phyloP scores from a whole-genome alignment of 2,888 invertebrate species.

The Acleris cristana region DNA sequence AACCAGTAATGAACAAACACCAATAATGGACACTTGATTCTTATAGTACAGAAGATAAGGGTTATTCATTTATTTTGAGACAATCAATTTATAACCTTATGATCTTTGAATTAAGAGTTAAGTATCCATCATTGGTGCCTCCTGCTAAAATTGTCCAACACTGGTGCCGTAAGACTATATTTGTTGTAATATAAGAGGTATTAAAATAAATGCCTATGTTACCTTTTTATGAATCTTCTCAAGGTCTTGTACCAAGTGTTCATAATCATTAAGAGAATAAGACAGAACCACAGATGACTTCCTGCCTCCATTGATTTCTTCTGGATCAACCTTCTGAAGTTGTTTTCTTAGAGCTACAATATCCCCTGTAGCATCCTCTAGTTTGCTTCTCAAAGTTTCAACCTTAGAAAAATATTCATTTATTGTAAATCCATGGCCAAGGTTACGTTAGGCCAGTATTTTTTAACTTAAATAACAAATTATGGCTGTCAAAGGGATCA shows the following conservation, averaged over 20 bases:
- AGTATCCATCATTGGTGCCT: too few relatives aligned
- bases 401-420: conserved; percentile 62
- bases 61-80: too few relatives aligned
- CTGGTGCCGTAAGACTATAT: too few relatives aligned
- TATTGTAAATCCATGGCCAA: neutral
- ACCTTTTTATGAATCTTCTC: conserved; percentile 87
- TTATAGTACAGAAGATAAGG: too few relatives aligned
- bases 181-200: too few relatives aligned
- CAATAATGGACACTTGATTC: too few relatives aligned
- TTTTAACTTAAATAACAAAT: neutral
- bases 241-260: conserved; percentile 87
- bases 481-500: too few relatives aligned
- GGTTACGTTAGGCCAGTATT: neutral
- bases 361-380: conserved; percentile 88
- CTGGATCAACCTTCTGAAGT: conserved; percentile 60
- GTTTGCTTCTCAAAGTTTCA: conserved; percentile 88
- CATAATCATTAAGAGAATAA: conserved; percentile 80
- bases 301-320: conserved; percentile 50
- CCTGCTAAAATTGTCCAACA: too few relatives aligned
- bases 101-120: too few relatives aligned
- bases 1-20: too few relatives aligned
- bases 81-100: too few relatives aligned
- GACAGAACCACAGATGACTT: conserved; percentile 43
- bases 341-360: conserved; percentile 85
- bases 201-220: conserved; percentile 25